phyloP scores from a whole-genome alignment of 2,888 invertebrate species.

The Pachycephus smyrnensis region DNA sequence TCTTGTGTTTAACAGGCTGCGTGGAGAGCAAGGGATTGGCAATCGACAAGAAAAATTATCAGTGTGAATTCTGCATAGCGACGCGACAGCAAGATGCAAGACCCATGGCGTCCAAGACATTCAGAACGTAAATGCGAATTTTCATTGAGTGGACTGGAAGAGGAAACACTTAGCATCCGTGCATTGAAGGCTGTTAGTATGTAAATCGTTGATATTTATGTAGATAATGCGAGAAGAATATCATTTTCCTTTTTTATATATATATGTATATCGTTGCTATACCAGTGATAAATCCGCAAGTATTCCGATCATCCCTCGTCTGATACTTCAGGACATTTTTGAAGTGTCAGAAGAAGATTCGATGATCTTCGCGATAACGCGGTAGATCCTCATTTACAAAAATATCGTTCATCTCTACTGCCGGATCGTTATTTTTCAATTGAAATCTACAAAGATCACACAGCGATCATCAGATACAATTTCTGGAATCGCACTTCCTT shows the following conservation, averaged over 20 bases:
- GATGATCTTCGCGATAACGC: background rate
- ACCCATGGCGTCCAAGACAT: constrained; percentile 55
- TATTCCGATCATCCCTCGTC: background rate
- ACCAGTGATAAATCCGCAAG: background rate
- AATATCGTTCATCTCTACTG: background rate
- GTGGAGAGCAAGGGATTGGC: constrained; percentile 61
- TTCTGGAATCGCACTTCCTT: too few species aligned
- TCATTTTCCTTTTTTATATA: constrained; percentile 17
- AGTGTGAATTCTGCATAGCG: constrained; percentile 61
- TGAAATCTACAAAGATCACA: background rate
- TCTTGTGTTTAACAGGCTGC: constrained; percentile 50
- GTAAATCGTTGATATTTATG: constrained; percentile 22
- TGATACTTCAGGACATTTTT: background rate
- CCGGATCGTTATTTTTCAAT: background rate
- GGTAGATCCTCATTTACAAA: background rate
- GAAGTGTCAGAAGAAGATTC: background rate
- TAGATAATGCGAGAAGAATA: constrained; percentile 17
- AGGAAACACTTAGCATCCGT: constrained; percentile 18
- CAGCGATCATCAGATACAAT: background rate
- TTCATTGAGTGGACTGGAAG: background rate
- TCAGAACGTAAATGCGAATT: constrained; percentile 43
- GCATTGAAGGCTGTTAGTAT: constrained; percentile 31
- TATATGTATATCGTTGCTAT: constrained; percentile 9
- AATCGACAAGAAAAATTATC: constrained; percentile 62
- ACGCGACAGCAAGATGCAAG: constrained; percentile 51